phyloP scores from a whole-genome alignment of 2,113 vertebrate species.

The Psittacara wagleri region DNA sequence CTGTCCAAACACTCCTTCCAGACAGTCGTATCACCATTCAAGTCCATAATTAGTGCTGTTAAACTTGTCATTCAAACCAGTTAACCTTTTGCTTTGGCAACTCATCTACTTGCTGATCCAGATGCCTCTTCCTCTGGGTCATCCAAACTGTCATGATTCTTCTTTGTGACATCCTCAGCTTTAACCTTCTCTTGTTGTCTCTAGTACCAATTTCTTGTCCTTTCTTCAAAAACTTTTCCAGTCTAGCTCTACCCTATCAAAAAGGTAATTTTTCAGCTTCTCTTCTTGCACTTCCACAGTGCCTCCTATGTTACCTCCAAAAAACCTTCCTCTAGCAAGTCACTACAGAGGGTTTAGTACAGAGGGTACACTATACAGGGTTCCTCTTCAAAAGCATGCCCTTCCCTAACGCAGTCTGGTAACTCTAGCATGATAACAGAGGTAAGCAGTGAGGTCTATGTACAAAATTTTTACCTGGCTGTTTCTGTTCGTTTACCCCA shows the following conservation, averaged over 20 bases:
- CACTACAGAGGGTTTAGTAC: no score
- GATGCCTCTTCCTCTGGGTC: background rate
- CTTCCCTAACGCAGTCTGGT: rapidly evolving
- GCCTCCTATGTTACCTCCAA: background rate
- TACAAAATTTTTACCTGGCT: background rate
- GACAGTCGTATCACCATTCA: background rate
- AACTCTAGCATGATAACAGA: background rate
- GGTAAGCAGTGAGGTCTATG: background rate
- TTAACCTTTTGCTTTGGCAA: background rate
- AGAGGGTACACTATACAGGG: background rate
- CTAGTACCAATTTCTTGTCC: background rate
- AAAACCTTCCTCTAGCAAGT: background rate
- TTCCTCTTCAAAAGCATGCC: background rate
- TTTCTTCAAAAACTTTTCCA: background rate
- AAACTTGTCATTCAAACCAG: background rate
- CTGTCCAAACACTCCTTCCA: background rate
- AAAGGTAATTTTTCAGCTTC: background rate
- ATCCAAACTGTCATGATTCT: background rate
- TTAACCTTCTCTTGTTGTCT: background rate
- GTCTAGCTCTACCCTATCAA: background rate
- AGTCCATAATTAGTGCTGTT: background rate
- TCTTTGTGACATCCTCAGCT: background rate
- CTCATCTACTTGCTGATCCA: background rate
- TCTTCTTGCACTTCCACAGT: background rate
- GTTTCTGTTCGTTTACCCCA: background rate